Base-by-base conservation (phyloP, 2,113 vertebrate genomes). In the Perca fluviatilis region DNA sequence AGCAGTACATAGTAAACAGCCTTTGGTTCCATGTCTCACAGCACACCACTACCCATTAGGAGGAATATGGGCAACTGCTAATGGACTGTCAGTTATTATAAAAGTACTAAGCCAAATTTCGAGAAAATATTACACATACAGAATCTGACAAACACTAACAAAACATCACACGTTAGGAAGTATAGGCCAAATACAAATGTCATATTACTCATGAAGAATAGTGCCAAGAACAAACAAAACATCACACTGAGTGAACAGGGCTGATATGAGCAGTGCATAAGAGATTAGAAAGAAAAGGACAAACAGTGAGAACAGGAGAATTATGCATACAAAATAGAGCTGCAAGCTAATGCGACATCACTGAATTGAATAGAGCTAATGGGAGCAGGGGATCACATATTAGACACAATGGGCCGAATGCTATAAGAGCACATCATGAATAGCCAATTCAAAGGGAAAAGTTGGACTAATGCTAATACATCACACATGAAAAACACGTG, bases 1-100 rank as follows among this genome's bases (percentile, higher is more conserved):
- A 84, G 82, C 27, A 81, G 68, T 25, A 60, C 63, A 88, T 77
- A 80, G 85, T 83, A 86, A 91, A 89, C 74, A 89, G n/a, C 79
- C 74, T 81, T 82, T 85, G 54, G 89, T 77, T 66, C 73, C 56
- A 79, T 79, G 62, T 86, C 77, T 88, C 77, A 83, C 66, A 84
- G 65, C 56, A 70, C 71, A 78, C 54, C 65, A 47, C 68, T 79
- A 77, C 40, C 86, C 82, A 91, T 90, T 90, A 82, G 76, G 33
- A 74, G 30, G 49, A 86, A 86, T 43, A 79, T 50, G 43, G 75
- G 54, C 50, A 51, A 73, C 77, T 54, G 77, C 75, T 89, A 92
- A 91, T 91, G 82, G 83, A 78, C 74, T 87, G 77, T 71, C 78
- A 78, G 61, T 80, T 82, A 78, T 79, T 83, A 78, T 73, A 64